Conservation (phyloP, 2,888 invertebrate genomes). For the Pycnomerus fuliginosus region DNA sequence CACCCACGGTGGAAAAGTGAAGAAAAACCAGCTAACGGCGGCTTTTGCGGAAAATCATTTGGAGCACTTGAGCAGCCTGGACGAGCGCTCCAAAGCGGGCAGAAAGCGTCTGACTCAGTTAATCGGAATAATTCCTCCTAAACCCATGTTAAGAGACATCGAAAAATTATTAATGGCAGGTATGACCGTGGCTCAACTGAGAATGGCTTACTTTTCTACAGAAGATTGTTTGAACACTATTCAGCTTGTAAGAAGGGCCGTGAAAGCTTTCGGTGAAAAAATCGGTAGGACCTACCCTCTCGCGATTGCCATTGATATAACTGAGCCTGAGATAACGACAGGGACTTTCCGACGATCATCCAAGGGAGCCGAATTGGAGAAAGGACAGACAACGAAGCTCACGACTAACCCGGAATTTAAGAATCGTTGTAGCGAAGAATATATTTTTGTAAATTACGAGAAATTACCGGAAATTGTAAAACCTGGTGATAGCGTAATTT, state of each 20-base stretch:
- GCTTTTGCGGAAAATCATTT: constrained; percentile 54
- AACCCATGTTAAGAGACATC: constrained; percentile 46
- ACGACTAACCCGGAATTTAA: constrained; percentile 58
- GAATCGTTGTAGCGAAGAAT: constrained; percentile 57
- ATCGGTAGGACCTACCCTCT: constrained; percentile 66
- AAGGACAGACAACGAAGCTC: constrained; percentile 52
- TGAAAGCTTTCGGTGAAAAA: constrained; percentile 61
- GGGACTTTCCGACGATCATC: constrained; percentile 60
- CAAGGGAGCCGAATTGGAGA: constrained; percentile 28
- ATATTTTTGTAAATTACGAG: constrained; percentile 59
- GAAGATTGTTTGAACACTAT: constrained; percentile 53
- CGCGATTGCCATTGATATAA: constrained; percentile 82
- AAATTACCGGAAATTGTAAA: constrained; percentile 55
- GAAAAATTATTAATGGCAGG: constrained; percentile 57
- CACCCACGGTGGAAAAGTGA: constrained; percentile 44
- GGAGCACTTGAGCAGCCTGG: constrained; percentile 56
- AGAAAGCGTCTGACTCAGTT: constrained; percentile 59
- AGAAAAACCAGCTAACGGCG: constrained; percentile 56
- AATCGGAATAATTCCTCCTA: constrained; percentile 55
- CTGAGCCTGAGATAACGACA: constrained; percentile 87
- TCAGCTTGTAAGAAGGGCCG: constrained; percentile 52
- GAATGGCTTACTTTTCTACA: constrained; percentile 51
- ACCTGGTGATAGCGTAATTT: constrained; percentile 54
- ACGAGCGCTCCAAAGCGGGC: constrained; percentile 51
- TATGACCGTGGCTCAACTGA: constrained; percentile 56